These are phyloP conservation scores for Lathronympha strigana DNA, from an alignment of 2,888 invertebrate species.

Conservation along the genomic window DNA sequence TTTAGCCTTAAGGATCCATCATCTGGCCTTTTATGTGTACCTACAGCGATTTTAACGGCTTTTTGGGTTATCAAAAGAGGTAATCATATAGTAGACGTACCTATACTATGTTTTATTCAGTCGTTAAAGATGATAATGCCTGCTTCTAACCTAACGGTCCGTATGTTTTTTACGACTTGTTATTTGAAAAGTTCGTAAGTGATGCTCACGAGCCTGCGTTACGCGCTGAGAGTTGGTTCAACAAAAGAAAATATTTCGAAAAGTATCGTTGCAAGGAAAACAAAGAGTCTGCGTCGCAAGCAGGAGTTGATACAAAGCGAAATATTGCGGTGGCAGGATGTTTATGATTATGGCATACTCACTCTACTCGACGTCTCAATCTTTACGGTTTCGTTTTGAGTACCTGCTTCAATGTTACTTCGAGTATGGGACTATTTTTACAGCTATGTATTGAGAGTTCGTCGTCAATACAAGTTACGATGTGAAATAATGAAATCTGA, in stretches of 20 bases:
- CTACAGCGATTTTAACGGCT: conserved; percentile 21
- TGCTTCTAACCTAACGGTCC: conserved; percentile 11
- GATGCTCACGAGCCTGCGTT: conserved; percentile 49
- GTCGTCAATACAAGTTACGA: conserved; percentile 19
- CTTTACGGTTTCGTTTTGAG: conserved; percentile 65
- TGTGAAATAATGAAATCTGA: conserved; percentile 6
- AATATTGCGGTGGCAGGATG: conserved; percentile 77
- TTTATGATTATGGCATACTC: conserved; percentile 78
- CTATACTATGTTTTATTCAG: conserved; percentile 26
- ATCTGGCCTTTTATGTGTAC: conserved; percentile 14
- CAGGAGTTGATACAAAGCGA: conserved; percentile 77
- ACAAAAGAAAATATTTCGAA: conserved; percentile 80
- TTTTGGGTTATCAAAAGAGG: conserved; percentile 29
- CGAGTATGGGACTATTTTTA: conserved; percentile 41
- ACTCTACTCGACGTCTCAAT: conserved; percentile 71
- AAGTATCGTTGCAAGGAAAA: conserved; percentile 78
- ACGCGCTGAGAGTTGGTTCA: conserved; percentile 71
- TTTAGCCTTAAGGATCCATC: conserved; percentile 17
- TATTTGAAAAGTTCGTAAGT: conserved; percentile 36
- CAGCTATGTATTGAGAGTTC: neutral
- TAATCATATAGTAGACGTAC: conserved; percentile 25
- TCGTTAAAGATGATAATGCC: conserved; percentile 12
- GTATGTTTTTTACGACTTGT: conserved; percentile 20
- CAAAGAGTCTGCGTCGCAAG: conserved; percentile 73
- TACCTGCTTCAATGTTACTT: conserved; percentile 60